These are phyloP conservation scores for Lophotis ruficrista DNA, from an alignment of 2,113 vertebrate species.

Conservation along the genomic window DNA sequence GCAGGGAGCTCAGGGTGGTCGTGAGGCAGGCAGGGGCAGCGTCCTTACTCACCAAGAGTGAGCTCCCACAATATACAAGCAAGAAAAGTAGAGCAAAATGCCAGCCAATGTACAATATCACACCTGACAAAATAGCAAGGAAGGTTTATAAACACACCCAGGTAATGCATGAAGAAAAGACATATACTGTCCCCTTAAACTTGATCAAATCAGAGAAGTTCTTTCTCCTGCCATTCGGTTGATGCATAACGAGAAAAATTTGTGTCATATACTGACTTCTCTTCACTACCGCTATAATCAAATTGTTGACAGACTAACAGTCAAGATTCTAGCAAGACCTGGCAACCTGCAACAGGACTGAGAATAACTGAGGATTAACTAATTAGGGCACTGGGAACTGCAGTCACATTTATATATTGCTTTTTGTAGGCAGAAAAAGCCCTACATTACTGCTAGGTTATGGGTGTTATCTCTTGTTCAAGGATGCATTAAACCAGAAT, in stretches of 20 bases:
- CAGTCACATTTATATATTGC: background rate
- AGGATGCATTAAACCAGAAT: background rate
- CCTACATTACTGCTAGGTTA: background rate
- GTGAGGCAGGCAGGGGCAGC: background rate
- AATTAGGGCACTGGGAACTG: background rate
- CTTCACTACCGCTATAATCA: background rate
- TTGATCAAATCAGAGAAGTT: background rate
- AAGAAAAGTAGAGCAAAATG: background rate
- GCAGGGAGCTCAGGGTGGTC: background rate
- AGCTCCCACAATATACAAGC: rapidly evolving
- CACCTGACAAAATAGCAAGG: background rate
- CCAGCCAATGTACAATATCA: background rate
- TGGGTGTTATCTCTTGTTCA: background rate
- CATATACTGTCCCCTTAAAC: background rate
- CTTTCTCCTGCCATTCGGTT: background rate
- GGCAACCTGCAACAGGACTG: background rate
- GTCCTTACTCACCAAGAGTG: background rate
- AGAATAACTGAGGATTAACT: background rate
- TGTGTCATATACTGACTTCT: background rate
- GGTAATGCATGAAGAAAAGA: background rate
- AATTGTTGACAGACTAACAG: background rate
- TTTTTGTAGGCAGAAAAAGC: background rate
- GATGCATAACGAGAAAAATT: background rate
- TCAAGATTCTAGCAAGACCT: background rate
- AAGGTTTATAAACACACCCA: background rate